Evolutionary conservation across 2,888 invertebrate genomes (phyloP).

Genomic region (Craniophora ligustri): DNA sequence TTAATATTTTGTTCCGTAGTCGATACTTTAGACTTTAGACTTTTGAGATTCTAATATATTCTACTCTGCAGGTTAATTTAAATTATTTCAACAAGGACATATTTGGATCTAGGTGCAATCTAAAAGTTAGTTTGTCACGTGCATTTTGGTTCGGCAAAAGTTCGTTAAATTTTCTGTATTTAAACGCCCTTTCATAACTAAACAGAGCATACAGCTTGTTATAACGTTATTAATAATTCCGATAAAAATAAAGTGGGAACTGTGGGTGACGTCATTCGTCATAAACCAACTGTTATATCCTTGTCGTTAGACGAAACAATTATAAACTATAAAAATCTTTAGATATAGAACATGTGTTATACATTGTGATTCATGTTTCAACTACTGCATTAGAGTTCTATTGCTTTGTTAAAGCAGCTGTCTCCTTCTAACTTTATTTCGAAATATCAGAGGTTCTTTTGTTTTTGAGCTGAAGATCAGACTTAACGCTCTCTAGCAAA

Average conservation of each 20-base stretch:
- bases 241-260: slow-evolving; percentile 28
- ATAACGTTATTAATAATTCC: slow-evolving; percentile 31
- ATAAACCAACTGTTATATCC: slow-evolving; percentile 13
- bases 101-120: slow-evolving; percentile 24
- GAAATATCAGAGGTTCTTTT: no score
- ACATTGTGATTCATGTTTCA: no score
- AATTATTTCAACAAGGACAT: slow-evolving; percentile 7
- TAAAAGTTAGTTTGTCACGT: slow-evolving; percentile 4
- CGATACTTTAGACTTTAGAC: no score
- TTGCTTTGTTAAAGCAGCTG: no score
- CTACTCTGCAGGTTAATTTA: no score
- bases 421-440: no score
- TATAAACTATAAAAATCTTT: slow-evolving; percentile 1
- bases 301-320: slow-evolving; percentile 12
- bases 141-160: slow-evolving; percentile 14
- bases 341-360: slow-evolving; percentile 3
- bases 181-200: slow-evolving; percentile 29
- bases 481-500: no score
- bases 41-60: no score
- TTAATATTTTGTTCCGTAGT: no score
- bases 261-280: slow-evolving; percentile 37
- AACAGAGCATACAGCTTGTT: slow-evolving; percentile 15
- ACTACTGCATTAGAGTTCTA: no score
- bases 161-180: slow-evolving; percentile 32
- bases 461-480: no score